These are phyloP conservation scores for Tenthredo scrophulariae DNA, from an alignment of 2,888 invertebrate genomes.

Conservation along the genomic window DNA sequence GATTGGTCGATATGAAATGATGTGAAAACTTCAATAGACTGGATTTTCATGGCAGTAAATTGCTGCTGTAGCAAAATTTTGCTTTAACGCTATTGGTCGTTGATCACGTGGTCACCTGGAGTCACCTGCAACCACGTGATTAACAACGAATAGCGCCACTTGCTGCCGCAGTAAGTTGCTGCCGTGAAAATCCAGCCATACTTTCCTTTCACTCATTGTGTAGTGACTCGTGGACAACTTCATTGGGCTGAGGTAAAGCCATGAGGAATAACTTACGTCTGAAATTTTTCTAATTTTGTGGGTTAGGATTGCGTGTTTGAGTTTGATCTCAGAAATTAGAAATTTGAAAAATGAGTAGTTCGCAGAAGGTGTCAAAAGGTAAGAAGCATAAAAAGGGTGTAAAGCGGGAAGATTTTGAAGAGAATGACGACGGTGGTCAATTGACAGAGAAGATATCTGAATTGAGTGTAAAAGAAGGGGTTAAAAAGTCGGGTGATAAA, in stretches of 20 bases:
- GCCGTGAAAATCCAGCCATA: no score
- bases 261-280: conserved; percentile 1
- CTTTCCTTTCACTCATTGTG: no score
- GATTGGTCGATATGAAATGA: no score
- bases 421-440: conserved; percentile 55
- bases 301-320: conserved; percentile 27
- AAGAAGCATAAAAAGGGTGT: conserved; percentile 51
- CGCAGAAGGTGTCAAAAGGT: conserved; percentile 32
- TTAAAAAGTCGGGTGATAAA: conserved; percentile 54
- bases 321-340: neutral
- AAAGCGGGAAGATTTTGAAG: conserved; percentile 33
- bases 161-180: no score
- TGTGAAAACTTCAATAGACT: no score
- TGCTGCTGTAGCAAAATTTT: no score
- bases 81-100: no score
- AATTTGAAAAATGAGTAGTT: conserved; percentile 23
- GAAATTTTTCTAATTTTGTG: conserved; percentile 11
- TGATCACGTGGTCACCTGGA: no score
- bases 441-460: conserved; percentile 53
- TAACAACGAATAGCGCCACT: no score
- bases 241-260: neutral
- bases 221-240: neutral
- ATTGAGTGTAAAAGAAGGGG: conserved; percentile 48
- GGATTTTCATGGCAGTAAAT: no score
- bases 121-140: no score